Evolutionary conservation across 1,140 invertebrate genomes (phyloP), one percentile per base, ranked within the genome.

Genomic region (Drosophila malerkotliana): DNA sequence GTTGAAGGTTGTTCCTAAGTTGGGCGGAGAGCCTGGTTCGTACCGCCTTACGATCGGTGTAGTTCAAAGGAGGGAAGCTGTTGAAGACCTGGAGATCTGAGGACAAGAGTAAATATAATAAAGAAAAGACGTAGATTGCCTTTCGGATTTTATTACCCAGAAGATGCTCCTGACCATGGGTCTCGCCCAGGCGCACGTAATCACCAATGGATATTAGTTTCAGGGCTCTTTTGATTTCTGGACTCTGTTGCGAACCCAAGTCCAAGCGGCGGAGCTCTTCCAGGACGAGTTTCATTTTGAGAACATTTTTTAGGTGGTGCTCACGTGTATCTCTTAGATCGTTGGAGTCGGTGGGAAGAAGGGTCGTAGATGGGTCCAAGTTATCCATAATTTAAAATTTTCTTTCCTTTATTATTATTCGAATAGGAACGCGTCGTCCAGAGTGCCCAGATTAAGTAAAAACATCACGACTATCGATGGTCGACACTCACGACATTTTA

Each of bases 1-100:
- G 77, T 1, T 54, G 41, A 0, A 84, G 55, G 2, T 9, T 51
- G 0, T 15, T 10, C 15, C 58, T 61, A 0, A 90, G 32, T n/a
- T 80, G 61, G 2, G 57, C 54, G 6, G 51, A 49, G 14, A 89
- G 37, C 15, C 59, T 66, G 0, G 21, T 51, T 10, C 67, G 69
- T 12, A 89, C 45, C 2, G 58, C 44, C 39, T 84, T 90, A 8
- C 77, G 54, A n/a, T 89, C 80, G 4, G 58, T 66, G 15, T 89
- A 89, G 41, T 59, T 81, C 4, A 89, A 47, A 3, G 62, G 53
- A 0, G 75, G 71, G 7, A n/a, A 49, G 4, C 15, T 69, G 14
- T 32, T 64, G 21, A 15, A 49, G 14, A 69, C 63, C 30, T 61
- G 66, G 8, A 88, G 49, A 10, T 67, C 83, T 87, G 53, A 45